Conservation (phyloP, 1,140 invertebrate genomes). For the Stegodyphus mimosarum region DNA sequence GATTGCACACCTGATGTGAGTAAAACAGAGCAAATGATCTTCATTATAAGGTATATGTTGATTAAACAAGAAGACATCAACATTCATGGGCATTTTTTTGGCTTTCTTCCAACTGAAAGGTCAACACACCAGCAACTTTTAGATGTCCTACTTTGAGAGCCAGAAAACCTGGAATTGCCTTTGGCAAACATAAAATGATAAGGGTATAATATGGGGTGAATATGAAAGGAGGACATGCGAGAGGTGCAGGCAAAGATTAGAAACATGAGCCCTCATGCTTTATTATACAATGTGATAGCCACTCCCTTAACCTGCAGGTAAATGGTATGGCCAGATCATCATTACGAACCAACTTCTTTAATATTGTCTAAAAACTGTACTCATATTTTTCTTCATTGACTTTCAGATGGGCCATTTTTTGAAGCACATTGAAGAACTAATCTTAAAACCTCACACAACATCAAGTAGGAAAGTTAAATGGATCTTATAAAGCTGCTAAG, state of each 20-base stretch:
- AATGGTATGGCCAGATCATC: neutral
- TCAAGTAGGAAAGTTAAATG: too few relatives aligned
- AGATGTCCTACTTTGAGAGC: neutral
- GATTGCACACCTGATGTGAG: neutral
- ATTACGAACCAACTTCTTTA: neutral
- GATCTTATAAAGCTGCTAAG: too few relatives aligned
- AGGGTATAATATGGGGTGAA: neutral
- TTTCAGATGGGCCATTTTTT: neutral
- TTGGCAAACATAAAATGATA: neutral
- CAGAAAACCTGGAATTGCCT: neutral
- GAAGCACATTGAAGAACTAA: neutral
- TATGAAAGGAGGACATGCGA: neutral
- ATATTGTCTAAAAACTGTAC: neutral
- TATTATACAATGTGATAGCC: neutral
- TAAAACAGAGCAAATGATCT: neutral
- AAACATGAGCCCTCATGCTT: neutral
- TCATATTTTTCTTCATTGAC: neutral
- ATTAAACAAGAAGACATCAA: neutral
- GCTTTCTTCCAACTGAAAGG: neutral
- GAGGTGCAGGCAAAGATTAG: neutral
- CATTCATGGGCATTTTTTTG: neutral
- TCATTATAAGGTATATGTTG: neutral
- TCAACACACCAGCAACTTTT: neutral
- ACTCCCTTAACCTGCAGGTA: too few relatives aligned
- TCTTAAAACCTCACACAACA: too few relatives aligned